Base-by-base conservation (phyloP, 2,888 invertebrate species). In the Hemistola chrysoprasaria region DNA sequence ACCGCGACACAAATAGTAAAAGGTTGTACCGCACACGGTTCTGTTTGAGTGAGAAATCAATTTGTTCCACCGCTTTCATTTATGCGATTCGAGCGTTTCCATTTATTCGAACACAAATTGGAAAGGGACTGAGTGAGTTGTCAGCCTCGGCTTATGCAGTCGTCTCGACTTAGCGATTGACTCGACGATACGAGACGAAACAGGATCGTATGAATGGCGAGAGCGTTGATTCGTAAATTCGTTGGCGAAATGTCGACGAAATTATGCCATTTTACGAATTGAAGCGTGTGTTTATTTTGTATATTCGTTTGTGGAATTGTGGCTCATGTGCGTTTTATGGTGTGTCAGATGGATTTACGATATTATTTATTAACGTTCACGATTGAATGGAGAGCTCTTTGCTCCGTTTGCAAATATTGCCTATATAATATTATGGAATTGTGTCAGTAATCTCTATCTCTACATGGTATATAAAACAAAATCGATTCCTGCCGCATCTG, bases 21-120 rank as follows among this genome's bases (percentile, higher is more conserved):
- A 71, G 61, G 54, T 63, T 61, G 63, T 62, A 62, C 63, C 61
- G 53, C 61, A 61, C 65, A 62, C 64, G 69, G 78, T 79, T 79
- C 78, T 80, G 70, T 80, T 78, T 81, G 80, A 82, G 80, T 82
- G 84, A 83, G 85, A 84, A 86, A 85, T 84, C 86, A 86, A 86
- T 85, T 85, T 79, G 83, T 80, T 82, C 82, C 76, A 76, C 76
- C 82, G 72, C 76, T 83, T 85, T 84, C 84, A 85, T 85, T 86
- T 82, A 81, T 86, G 78, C 76, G 78, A 81, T 79, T 74, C 76
- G 69, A 78, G 76, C 76, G 69, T 72, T 82, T 74, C 78, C 79
- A 83, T 86, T 85, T 85, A 80, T 82, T 77, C 78, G 74, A 76
- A 79, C 79, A 76, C 78, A 83, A 86, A 86, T 87, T 86, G 86